phyloP scores from a whole-genome alignment of 2,797 vertebrate species.

The Zalophus californianus region DNA sequence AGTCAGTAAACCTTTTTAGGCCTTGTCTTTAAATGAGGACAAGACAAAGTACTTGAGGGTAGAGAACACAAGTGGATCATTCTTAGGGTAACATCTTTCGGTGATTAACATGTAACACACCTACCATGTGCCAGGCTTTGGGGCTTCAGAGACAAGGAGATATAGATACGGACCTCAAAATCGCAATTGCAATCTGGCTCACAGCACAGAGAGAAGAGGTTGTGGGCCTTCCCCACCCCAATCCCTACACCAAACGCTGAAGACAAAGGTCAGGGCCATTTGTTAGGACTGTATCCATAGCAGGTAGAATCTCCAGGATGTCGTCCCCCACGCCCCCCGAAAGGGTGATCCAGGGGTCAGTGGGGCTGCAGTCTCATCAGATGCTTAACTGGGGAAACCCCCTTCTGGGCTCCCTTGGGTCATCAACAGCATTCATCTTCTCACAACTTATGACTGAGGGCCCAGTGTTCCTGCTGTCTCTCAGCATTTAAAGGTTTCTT shows the following conservation, averaged over 20 bases:
- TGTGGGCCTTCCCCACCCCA: not conserved
- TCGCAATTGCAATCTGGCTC: not conserved
- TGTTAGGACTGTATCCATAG: not conserved
- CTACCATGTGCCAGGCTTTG: not conserved
- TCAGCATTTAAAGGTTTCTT: not conserved
- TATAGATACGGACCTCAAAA: not conserved
- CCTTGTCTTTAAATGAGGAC: not conserved
- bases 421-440: not conserved
- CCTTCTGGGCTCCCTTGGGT: not conserved
- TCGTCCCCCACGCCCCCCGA: fast-evolving
- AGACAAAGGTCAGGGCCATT: not conserved
- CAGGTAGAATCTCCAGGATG: not conserved
- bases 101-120: not conserved
- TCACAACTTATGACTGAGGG: not conserved
- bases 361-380: not conserved
- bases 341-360: not conserved
- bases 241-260: not conserved
- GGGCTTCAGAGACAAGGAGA: not conserved
- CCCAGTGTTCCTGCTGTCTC: not conserved
- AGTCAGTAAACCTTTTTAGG: not conserved
- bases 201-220: not conserved
- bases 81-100: not conserved
- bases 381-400: too few relatives aligned
- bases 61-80: not conserved
- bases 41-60: not conserved